Conservation (phyloP, 2,888 invertebrate genomes). For the Ophion costatus region DNA sequence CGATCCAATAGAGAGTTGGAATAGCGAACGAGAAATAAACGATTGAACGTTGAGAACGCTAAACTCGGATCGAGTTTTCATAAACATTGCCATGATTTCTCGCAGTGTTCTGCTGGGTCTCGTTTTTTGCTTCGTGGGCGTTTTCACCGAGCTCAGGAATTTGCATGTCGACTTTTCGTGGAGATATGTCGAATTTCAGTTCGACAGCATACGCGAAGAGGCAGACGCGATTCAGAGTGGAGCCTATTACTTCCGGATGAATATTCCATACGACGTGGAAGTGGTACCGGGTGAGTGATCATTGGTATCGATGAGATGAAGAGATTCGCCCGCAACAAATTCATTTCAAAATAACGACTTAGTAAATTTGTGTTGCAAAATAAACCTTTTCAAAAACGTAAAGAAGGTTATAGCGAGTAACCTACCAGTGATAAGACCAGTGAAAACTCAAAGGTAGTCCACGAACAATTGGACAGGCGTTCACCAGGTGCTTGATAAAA, state of each 20-base stretch:
- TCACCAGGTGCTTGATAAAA: too few species aligned
- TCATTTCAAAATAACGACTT: background rate
- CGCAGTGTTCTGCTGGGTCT: background rate
- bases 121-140: background rate
- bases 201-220: background rate
- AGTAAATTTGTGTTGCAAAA: too few species aligned
- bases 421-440: too few species aligned
- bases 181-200: slow-evolving; percentile 27
- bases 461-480: too few species aligned
- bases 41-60: background rate
- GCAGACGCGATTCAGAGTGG: slow-evolving; percentile 25
- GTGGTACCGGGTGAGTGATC: slow-evolving; percentile 15
- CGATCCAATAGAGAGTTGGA: background rate
- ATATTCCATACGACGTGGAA: slow-evolving; percentile 33
- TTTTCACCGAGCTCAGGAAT: slow-evolving; percentile 5
- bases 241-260: slow-evolving; percentile 13
- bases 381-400: too few species aligned
- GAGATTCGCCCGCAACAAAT: background rate
- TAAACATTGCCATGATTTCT: background rate
- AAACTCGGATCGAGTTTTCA: background rate
- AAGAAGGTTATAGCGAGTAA: too few species aligned
- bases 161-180: background rate
- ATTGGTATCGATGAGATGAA: background rate
- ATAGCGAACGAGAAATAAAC: background rate
- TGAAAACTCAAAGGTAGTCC: too few species aligned